phyloP scores from a whole-genome alignment of 2,888 invertebrate species.

The Xanthorhoe designata region DNA sequence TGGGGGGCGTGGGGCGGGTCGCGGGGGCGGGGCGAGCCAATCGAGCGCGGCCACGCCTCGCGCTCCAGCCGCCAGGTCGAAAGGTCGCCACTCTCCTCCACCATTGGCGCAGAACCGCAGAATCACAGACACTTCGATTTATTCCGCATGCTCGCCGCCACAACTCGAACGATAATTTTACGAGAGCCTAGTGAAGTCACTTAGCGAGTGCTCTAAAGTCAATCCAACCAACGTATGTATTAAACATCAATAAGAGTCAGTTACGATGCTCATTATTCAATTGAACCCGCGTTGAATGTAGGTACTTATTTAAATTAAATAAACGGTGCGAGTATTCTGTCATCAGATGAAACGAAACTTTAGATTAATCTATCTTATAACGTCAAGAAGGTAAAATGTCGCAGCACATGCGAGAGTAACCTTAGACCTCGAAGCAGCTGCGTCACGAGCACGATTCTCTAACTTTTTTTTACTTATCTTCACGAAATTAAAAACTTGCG shows the following conservation, averaged over 20 bases:
- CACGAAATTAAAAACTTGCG: conserved; percentile 76
- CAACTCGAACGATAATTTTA: conserved; percentile 20
- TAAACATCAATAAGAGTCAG: conserved; percentile 27
- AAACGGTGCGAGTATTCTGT: conserved; percentile 28
- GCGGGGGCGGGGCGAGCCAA: conserved; percentile 74
- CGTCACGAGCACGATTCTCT: conserved; percentile 56
- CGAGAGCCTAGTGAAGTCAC: conserved; percentile 15
- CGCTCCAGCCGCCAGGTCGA: conserved; percentile 74
- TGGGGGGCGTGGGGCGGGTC: conserved; percentile 63
- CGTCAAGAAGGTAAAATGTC: conserved; percentile 27
- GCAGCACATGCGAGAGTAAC: conserved; percentile 72
- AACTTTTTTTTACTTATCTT: conserved; percentile 67
- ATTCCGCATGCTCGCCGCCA: conserved; percentile 34
- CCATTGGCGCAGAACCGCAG: conserved; percentile 67
- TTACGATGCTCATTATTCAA: conserved; percentile 33
- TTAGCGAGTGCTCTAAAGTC: conserved; percentile 17
- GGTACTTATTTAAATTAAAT: conserved; percentile 31
- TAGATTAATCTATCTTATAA: conserved; percentile 26
- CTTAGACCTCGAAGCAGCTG: conserved; percentile 77
- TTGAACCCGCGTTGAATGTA: conserved; percentile 32
- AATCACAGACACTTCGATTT: conserved; percentile 45
- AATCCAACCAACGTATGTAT: conserved; percentile 16
- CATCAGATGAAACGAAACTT: conserved; percentile 24
- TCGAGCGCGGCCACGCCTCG: conserved; percentile 81
- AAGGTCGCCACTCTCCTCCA: conserved; percentile 67